Evolutionary conservation across 2,888 invertebrate genomes (phyloP).

Genomic region (Thera obeliscata): DNA sequence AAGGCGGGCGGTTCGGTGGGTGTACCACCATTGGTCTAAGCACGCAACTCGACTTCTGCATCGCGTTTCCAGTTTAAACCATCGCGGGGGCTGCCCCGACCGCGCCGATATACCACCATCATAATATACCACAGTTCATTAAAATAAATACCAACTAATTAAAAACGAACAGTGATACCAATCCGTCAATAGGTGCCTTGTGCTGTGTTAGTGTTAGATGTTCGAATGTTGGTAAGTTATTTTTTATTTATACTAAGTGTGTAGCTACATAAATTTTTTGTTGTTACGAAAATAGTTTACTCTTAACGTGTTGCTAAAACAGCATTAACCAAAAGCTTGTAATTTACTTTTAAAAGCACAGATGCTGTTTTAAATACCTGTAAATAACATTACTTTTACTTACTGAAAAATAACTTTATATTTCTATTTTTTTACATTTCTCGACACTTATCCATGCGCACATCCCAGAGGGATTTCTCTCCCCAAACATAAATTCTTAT

Average conservation of each 20-base stretch:
- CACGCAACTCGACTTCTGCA: slow-evolving; percentile 77
- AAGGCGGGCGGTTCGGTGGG: slow-evolving; percentile 66
- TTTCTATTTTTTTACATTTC: no score
- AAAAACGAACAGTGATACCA: slow-evolving; percentile 22
- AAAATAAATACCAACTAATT: slow-evolving; percentile 25
- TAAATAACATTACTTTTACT: no score
- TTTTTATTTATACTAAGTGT: slow-evolving; percentile 8
- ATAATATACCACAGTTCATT: slow-evolving; percentile 32
- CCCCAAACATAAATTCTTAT: no score
- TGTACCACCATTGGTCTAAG: slow-evolving; percentile 63
- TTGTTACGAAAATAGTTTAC: no score
- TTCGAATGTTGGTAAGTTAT: slow-evolving; percentile 39
- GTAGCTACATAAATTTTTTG: no score
- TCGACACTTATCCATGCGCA: no score
- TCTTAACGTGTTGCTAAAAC: no score
- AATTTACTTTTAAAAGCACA: no score
- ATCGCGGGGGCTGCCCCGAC: slow-evolving; percentile 65
- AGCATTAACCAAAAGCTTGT: no score
- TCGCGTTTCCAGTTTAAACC: slow-evolving; percentile 76
- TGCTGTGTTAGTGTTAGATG: slow-evolving; percentile 44
- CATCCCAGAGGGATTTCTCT: no score
- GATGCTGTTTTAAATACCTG: no score
- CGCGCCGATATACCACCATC: slow-evolving; percentile 52
- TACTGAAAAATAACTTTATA: no score
- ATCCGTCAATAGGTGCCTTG: slow-evolving; percentile 41